Evolutionary conservation across 35 echinoderm and acorn worm species (phyloP), one percentile per base, ranked within the genome.

Genomic region (Ophiothrix spiculata): DNA sequence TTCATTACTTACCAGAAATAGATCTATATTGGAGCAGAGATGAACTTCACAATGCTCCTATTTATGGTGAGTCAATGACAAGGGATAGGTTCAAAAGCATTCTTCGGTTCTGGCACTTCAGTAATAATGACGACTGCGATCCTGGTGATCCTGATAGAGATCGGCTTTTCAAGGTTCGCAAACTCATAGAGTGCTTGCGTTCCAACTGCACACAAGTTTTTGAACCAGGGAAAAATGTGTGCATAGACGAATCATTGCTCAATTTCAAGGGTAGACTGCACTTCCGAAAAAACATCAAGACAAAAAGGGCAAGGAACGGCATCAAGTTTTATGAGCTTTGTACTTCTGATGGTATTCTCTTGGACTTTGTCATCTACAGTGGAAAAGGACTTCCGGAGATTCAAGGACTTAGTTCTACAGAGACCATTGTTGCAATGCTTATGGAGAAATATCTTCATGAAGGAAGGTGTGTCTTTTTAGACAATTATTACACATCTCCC

Each of bases 321-420:
- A 84, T 84, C 39, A 84, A 64, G 40, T 25, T 84, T n/a, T 69
- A 84, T 64, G 16, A 56, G 35, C 81, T 84, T 28, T 69, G 56
- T 54, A 84, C 81, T 16, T 84, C 81, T 10, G 42, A 74, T 69
- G 54, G 81, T 29, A 46, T 84, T 29, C 60, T 54, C 21, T 77
- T 77, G 31, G 75, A 77, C 75, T 77, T 77, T 31, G 36, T 77
- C 33, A 35, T 77, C 0, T 77, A 77, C 75, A 33, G 75, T 34
- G 75, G 75, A 15, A 35, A 28, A 29, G 75, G 75, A 14, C 31
- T 77, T 28, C 36, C 31, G 29, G 36, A 31, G 16, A 15, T 33
- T 8, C 0, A 77, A 15, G 75, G 36, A 34, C 1, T 77, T 28
- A 23, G 29, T 29, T 33, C 35, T 39, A 81, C 79, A 39, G 79